Base-by-base conservation (phyloP, 2,113 vertebrate species). In the Corythornis vintsioides region DNA sequence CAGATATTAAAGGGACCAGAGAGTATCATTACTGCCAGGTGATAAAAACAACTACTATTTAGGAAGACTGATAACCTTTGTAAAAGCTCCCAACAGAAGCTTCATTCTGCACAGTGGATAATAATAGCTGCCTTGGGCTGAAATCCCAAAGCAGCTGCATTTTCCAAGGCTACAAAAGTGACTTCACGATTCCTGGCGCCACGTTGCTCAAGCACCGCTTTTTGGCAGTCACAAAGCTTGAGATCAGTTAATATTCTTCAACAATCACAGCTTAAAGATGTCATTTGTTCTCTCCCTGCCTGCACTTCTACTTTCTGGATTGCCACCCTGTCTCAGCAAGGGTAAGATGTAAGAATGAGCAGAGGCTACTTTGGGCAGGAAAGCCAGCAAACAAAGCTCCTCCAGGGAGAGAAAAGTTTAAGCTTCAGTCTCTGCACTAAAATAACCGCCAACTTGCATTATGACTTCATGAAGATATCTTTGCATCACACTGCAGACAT, bases 111-210 rank as follows among this genome's bases (percentile, higher is more conserved):
- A 83, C 92, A 76, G 71, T 11, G 31, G 89, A 74, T 63, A 64
- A 73, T 89, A 65, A 74, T 33, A 63, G 52, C 35, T 33, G 47
- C 92, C 92, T 80, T 82, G 86, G 92, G 84, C 89, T 87, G 74
- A 84, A 89, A 82, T 93, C 93, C 95, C 59, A 91, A 95, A 93
- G 88, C 93, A 96, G 95, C 86, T 95, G 91, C 89, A 33, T 90
- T 91, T 84, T 85, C 91, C 96, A 93, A 88, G 65, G 89, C 95
- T 93, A 83, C 64, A 87, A 85, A 95, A 96, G 84, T 94, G 87
- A 94, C 89, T 94, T 95, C 70, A 94, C 85, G 85, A 89, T 92
- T 95, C 25, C 89, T 94, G 95, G 88, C 87, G 48, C 89, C 15
- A 57, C 53, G 1, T 70, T 88, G 86, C 71, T 92, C 78, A 61